phyloP scores from a whole-genome alignment of 2,113 vertebrate species.

The Chrysemys picta region DNA sequence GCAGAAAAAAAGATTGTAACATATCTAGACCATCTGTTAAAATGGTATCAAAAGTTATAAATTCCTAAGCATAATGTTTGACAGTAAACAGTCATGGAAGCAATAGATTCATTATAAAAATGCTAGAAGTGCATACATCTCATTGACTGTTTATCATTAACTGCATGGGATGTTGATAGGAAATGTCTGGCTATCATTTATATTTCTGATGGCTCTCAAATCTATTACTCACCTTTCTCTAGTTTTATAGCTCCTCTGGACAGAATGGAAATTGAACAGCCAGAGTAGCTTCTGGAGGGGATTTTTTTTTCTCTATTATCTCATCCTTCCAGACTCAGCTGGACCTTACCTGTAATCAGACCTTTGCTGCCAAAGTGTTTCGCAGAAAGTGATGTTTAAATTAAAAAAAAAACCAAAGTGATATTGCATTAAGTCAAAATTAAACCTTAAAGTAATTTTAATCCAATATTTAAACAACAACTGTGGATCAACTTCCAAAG shows the following conservation, averaged over 20 bases:
- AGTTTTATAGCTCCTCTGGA: conserved; percentile 80
- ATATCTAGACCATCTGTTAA: conserved; percentile 75
- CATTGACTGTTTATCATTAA: conserved; percentile 86
- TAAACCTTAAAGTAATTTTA: neutral
- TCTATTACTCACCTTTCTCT: conserved; percentile 82
- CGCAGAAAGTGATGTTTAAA: conserved; percentile 53
- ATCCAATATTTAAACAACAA: conserved; percentile 26
- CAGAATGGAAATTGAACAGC: conserved; percentile 81
- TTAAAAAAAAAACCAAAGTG: neutral
- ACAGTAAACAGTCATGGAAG: conserved; percentile 81
- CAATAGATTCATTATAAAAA: conserved; percentile 84
- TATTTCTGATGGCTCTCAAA: conserved; percentile 82
- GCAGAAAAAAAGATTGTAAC: conserved; percentile 60
- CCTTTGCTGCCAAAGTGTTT: conserved; percentile 49
- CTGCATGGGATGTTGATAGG: conserved; percentile 77
- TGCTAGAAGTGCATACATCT: conserved; percentile 81
- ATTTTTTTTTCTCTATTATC: conserved; percentile 78
- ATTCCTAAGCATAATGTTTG: conserved; percentile 80
- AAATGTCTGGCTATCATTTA: conserved; percentile 84
- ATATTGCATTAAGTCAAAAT: conserved; percentile 12
- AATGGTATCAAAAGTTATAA: conserved; percentile 79
- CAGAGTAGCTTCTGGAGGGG: conserved; percentile 68
- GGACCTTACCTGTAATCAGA: conserved; percentile 59
- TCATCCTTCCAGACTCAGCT: conserved; percentile 71
- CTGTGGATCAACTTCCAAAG: neutral